These are phyloP conservation scores for Oppia nitens DNA, from an alignment of 1,140 invertebrate species.

Conservation along the genomic window DNA sequence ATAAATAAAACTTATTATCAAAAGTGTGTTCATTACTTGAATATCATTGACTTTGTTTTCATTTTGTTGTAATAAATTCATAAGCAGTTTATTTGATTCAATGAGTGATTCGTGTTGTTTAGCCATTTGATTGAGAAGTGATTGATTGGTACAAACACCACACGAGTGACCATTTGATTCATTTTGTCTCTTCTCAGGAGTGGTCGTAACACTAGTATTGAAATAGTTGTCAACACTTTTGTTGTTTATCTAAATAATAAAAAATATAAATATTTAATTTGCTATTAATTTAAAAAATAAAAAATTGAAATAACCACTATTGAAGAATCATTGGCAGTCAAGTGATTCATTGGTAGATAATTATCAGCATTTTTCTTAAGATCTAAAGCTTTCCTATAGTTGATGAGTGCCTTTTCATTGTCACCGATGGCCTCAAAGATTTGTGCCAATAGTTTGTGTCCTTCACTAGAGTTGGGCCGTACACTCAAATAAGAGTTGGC, in stretches of 20 bases:
- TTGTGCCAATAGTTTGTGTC: conserved; percentile 9
- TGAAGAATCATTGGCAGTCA: not conserved
- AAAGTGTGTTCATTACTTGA: not conserved
- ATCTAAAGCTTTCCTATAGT: conserved; percentile 7
- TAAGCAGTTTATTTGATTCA: not conserved
- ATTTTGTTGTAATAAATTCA: not conserved
- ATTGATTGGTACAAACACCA: not conserved
- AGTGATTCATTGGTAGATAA: not conserved
- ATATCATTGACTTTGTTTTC: not conserved
- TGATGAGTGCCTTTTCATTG: conserved; percentile 2
- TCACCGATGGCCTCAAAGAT: conserved; percentile 11
- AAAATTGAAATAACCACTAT: not conserved
- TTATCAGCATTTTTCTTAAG: not conserved
- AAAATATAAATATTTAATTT: not conserved
- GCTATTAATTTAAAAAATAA: not conserved
- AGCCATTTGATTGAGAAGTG: not conserved
- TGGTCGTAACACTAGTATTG: no score
- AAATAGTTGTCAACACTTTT: no score
- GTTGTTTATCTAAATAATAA: not conserved
- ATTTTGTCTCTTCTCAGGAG: not conserved
- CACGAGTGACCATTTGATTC: not conserved
- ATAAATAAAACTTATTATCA: not conserved
- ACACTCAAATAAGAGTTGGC: not conserved
- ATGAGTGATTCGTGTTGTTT: not conserved
- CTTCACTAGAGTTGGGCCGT: conserved; percentile 6